These are phyloP conservation scores for Mola mola DNA, from an alignment of 2,113 vertebrate genomes.

Conservation along the genomic window DNA sequence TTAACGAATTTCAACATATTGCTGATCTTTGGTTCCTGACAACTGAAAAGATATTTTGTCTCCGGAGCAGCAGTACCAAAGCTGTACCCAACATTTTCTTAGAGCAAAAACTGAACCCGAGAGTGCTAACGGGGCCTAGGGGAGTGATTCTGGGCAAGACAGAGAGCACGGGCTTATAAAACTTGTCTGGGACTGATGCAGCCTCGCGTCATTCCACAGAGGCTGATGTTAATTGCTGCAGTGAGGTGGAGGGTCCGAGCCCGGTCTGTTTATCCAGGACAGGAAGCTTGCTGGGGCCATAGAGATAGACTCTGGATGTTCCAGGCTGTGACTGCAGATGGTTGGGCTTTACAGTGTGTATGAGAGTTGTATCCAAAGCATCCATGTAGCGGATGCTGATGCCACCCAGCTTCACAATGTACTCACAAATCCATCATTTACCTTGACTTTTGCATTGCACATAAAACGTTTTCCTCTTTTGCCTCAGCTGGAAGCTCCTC, in stretches of 20 bases:
- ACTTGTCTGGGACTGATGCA: conserved; percentile 45
- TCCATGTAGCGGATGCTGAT: conserved; percentile 17
- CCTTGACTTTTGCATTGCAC: neutral
- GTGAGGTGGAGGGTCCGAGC: conserved; percentile 68
- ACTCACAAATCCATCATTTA: conserved; percentile 28
- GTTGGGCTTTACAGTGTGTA: conserved; percentile 48
- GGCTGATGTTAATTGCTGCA: conserved; percentile 69
- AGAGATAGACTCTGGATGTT: conserved; percentile 28
- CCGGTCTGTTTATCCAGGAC: conserved; percentile 65
- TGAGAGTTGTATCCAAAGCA: conserved; percentile 17
- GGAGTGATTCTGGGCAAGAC: conserved; percentile 48
- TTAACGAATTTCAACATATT: no score
- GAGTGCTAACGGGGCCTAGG: conserved; percentile 44
- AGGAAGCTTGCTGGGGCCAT: conserved; percentile 22
- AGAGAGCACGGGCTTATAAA: conserved; percentile 62
- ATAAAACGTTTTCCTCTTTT: conserved; percentile 4
- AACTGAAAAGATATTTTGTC: conserved; percentile 23
- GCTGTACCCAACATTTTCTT: conserved; percentile 47
- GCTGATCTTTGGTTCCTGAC: conserved; percentile 18
- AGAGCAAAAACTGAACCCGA: conserved; percentile 45
- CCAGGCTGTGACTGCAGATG: conserved; percentile 42
- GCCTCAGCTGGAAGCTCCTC: conserved; percentile 6
- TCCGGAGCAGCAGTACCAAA: conserved; percentile 32
- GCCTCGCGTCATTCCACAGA: conserved; percentile 60
- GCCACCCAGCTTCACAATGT: conserved; percentile 3